Conservation (phyloP, 2,888 invertebrate species). For the Melinaea marsaeus region DNA sequence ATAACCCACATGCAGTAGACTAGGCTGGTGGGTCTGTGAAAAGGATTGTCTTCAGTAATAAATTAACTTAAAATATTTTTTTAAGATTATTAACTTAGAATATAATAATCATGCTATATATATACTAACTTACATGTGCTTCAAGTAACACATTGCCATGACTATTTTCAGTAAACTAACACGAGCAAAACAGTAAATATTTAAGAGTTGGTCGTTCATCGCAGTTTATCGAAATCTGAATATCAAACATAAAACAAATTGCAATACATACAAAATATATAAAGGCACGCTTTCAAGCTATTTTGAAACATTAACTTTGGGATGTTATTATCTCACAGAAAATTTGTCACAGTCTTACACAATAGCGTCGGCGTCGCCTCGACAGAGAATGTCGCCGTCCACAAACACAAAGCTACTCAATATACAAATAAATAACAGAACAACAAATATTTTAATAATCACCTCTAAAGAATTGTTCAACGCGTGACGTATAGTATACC, state of each 20-base stretch:
- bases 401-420: conserved; percentile 58
- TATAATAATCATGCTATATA: no score
- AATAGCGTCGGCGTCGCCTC: conserved; percentile 59
- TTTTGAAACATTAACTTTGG: conserved; percentile 42
- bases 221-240: no score
- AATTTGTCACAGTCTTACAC: conserved; percentile 67
- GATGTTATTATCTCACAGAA: conserved; percentile 61
- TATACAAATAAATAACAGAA: conserved; percentile 76
- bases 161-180: no score
- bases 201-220: no score
- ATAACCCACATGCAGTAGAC: no score
- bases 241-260: background rate
- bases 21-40: no score
- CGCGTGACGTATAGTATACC: conserved; percentile 54
- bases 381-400: conserved; percentile 47
- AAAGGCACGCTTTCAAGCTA: conserved; percentile 11
- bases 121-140: no score
- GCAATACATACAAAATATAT: background rate
- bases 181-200: no score
- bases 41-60: no score
- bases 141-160: no score
- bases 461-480: conserved; percentile 70
- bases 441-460: conserved; percentile 78
- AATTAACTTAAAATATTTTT: no score
- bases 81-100: no score